These are phyloP conservation scores for Biston stratarius DNA, from an alignment of 2,888 invertebrate genomes.

Conservation along the genomic window DNA sequence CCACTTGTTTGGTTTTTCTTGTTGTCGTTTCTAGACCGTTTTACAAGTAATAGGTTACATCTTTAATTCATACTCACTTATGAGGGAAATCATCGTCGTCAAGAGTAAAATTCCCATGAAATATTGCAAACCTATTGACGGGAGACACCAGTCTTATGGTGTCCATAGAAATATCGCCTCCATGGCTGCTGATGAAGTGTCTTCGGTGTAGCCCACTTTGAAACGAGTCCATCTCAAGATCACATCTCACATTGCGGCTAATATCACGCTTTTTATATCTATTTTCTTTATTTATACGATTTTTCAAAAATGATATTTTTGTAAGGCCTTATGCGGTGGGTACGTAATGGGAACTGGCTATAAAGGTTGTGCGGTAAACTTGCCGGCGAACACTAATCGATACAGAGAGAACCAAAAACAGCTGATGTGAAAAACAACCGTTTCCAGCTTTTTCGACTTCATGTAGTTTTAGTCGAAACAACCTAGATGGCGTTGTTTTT, in stretches of 20 bases:
- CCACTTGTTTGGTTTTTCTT: too few species aligned
- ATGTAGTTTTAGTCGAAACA: neutral
- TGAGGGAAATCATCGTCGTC: slow-evolving; percentile 65
- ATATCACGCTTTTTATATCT: slow-evolving; percentile 22
- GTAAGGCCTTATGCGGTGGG: slow-evolving; percentile 39
- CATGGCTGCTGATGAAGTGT: slow-evolving; percentile 70
- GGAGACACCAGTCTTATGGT: slow-evolving; percentile 71
- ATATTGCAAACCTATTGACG: slow-evolving; percentile 72
- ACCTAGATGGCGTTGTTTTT: slow-evolving; percentile 58
- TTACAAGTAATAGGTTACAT: neutral
- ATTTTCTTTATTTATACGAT: slow-evolving; percentile 38
- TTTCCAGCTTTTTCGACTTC: neutral
- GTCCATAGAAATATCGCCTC: slow-evolving; percentile 71
- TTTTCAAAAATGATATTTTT: neutral
- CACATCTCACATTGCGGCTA: slow-evolving; percentile 27
- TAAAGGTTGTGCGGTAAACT: slow-evolving; percentile 69
- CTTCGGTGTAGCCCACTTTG: slow-evolving; percentile 66
- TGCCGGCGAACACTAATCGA: slow-evolving; percentile 72
- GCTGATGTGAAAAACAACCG: slow-evolving; percentile 58
- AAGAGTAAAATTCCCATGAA: slow-evolving; percentile 68
- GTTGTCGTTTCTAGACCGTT: too few species aligned
- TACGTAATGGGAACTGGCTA: slow-evolving; percentile 51
- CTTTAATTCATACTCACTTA: slow-evolving; percentile 65
- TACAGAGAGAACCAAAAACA: slow-evolving; percentile 59
- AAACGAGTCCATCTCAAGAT: slow-evolving; percentile 25